Evolutionary conservation across 2,888 invertebrate species (phyloP).

Genomic region (Macaria liturata): DNA sequence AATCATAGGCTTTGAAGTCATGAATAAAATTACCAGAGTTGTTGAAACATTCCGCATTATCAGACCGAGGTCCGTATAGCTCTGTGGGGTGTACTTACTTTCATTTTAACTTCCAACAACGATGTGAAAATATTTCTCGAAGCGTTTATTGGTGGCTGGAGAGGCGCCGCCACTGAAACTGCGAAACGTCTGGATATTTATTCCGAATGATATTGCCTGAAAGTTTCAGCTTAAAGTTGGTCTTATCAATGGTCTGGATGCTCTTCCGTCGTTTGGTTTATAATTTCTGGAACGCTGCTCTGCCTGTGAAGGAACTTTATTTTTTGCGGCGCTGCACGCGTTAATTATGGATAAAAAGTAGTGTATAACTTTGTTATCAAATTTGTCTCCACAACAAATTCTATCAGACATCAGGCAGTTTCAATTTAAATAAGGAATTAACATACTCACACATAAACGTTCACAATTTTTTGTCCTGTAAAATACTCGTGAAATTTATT

Average conservation of each 20-base stretch:
- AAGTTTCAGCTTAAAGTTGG: slow-evolving; percentile 15
- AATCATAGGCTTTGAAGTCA: slow-evolving; percentile 59
- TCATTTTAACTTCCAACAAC: slow-evolving; percentile 80
- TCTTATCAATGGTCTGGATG: slow-evolving; percentile 9
- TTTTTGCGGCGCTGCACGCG: too few relatives aligned
- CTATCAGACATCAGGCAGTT: too few relatives aligned
- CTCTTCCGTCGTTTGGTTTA: too few relatives aligned
- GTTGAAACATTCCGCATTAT: slow-evolving; percentile 71
- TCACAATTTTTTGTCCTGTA: too few relatives aligned
- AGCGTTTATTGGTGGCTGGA: slow-evolving; percentile 74
- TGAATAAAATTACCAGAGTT: slow-evolving; percentile 76
- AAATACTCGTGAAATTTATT: too few relatives aligned
- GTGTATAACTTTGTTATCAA: too few relatives aligned
- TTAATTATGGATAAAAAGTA: too few relatives aligned
- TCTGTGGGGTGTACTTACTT: slow-evolving; percentile 76
- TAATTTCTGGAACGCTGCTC: too few relatives aligned
- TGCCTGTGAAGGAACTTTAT: too few relatives aligned
- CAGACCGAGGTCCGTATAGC: slow-evolving; percentile 68
- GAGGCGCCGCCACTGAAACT: slow-evolving; percentile 52
- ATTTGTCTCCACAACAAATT: too few relatives aligned
- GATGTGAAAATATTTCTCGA: slow-evolving; percentile 81
- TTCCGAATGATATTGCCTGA: slow-evolving; percentile 22
- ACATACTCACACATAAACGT: too few relatives aligned
- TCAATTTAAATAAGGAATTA: too few relatives aligned
- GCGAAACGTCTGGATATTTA: slow-evolving; percentile 28